A percentile compares a stretch with the other conserved stretches of the same genome.
These are phyloP conservation scores for Sanderia malayensis DNA, from an alignment of 30 jellyfish, hydroid and myxozoan genomes.

Conservation along the genomic window DNA sequence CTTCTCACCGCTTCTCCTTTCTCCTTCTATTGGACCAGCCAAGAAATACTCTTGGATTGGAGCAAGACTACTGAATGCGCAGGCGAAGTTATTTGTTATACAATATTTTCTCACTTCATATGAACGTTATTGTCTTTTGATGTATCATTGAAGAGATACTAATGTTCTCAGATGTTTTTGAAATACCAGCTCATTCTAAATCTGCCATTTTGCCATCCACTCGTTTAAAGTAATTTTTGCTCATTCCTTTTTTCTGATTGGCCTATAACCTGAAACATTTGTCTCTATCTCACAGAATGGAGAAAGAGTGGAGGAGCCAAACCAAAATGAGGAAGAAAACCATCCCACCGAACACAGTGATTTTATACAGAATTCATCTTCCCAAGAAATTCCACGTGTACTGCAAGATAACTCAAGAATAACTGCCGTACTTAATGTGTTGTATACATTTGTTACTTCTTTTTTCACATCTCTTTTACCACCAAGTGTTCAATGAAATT, in stretches of 20 bases:
- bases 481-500: constrained; percentile 48
- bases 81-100: no score
- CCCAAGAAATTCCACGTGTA: neutral
- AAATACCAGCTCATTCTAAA: no score
- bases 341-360: neutral
- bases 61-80: no score
- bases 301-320: neutral
- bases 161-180: no score
- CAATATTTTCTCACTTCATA: no score
- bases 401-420: neutral
- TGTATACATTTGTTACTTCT: constrained; percentile 63
- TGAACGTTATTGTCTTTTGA: no score
- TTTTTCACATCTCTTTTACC: constrained; percentile 64
- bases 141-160: no score
- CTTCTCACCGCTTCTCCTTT: no score
- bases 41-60: no score
- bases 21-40: no score
- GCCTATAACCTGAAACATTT: neutral
- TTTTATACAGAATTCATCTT: neutral
- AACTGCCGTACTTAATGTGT: neutral
- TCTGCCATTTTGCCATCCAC: no score
- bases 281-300: neutral
- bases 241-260: neutral
- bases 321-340: neutral
- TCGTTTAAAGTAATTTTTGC: no score